Evolutionary conservation across 1,140 invertebrate species (phyloP), one percentile per base, ranked within the genome.

Genomic region (Aphelenchoides besseyi): DNA sequence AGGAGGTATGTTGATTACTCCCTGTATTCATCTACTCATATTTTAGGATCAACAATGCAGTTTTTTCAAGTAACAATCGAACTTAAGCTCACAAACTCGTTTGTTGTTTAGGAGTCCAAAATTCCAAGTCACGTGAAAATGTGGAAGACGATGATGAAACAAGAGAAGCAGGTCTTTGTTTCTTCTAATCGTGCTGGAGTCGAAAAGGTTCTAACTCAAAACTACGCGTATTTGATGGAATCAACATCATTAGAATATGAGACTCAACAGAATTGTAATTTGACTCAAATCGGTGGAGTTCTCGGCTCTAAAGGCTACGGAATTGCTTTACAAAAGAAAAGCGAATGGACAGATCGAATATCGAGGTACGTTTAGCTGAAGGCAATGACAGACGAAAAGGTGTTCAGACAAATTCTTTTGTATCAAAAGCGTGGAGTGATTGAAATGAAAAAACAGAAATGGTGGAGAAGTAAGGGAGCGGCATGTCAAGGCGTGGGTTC

Each of bases 221-320:
- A 96, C 82, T 98, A 97, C 84, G 96, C 96, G 0, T 98, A 96
- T 84, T 88, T 98, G 26, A 97, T 98, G 92, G 96, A 98, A 87
- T 97, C 94, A 0, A 96, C 94, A 0, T 97, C 96, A 89, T 86
- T 98, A 61, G 96, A 98, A 85, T 96, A 95, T 82, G 90, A 90
- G 0, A 92, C 95, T 0, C 93, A 98, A 86, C 88, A 95, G 62
- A 92, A 98, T 83, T 98, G 95, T 85, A 96, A 97, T 86, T 87
- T 98, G 2, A 98, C 95, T 32, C 94, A 98, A 88, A 94, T 98
- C 48, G 95, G 95, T 0, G 95, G 94, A 0, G 88, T 97, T 0
- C 87, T 96, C 16, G 94, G 95, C 79, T 93, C 91, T 32, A 96
- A 96, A 85, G 91, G 89, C 5, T 90, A 89, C 75, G 89, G 89